These are phyloP conservation scores for Amphipoea oculea DNA, from an alignment of 2,888 invertebrate species.

Conservation along the genomic window DNA sequence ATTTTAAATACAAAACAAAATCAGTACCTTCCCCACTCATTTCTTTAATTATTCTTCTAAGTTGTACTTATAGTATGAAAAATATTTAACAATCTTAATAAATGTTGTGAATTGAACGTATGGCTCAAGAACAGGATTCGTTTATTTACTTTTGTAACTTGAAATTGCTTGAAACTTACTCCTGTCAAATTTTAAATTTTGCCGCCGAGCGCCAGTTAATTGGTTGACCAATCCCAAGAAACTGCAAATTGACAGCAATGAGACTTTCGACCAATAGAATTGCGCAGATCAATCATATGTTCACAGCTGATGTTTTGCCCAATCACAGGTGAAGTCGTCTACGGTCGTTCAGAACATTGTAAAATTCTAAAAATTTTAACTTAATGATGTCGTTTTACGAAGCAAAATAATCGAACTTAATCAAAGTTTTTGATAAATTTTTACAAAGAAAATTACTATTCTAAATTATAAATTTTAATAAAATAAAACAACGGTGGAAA, in stretches of 20 bases:
- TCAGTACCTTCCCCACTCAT: background rate
- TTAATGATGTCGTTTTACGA: background rate
- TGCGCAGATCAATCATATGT: constrained; percentile 69
- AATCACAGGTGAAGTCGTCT: constrained; percentile 55
- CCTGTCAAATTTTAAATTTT: constrained; percentile 45
- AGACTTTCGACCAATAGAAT: constrained; percentile 66
- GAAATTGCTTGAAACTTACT: background rate
- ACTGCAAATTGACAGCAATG: constrained; percentile 20
- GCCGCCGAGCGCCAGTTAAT: constrained; percentile 36
- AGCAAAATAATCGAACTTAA: background rate
- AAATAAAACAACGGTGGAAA: background rate
- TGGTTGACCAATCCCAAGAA: constrained; percentile 33
- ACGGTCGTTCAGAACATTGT: constrained; percentile 57
- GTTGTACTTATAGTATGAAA: background rate
- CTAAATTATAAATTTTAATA: background rate
- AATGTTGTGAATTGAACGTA: background rate
- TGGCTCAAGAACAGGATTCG: background rate
- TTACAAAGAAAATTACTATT: accelerated
- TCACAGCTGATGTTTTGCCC: constrained; percentile 71
- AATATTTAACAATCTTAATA: background rate
- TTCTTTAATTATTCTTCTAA: background rate
- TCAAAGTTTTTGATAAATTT: background rate
- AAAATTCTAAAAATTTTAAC: background rate
- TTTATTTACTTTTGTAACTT: background rate
- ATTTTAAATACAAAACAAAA: background rate